phyloP scores from a whole-genome alignment of 1,140 invertebrate species.

The Drosophila melanogaster region Release_6_plus_ISO1_MT NT_037436.4:15020501-15021000 shows the following conservation, averaged over 20 bases:
- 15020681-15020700: background rate
- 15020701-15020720: slow-evolving; percentile 17
- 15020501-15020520: too few relatives aligned
- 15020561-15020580: too few relatives aligned
- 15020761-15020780: slow-evolving; percentile 7
- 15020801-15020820: background rate
- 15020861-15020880: slow-evolving; percentile 45
- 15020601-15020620: too few relatives aligned
- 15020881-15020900: slow-evolving; percentile 42
- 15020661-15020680: background rate
- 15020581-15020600: too few relatives aligned
- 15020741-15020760: slow-evolving; percentile 13
- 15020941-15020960: slow-evolving; percentile 30
- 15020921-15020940: slow-evolving; percentile 1
- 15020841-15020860: slow-evolving; percentile 13
- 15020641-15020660: too few relatives aligned
- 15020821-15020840: slow-evolving; percentile 27
- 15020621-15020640: background rate
- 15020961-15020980: slow-evolving; percentile 68
- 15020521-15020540: too few relatives aligned
- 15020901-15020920: slow-evolving; percentile 13
- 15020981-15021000: slow-evolving; percentile 68
- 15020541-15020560: too few relatives aligned
- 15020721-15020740: slow-evolving; percentile 10
- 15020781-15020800: slow-evolving; percentile 32